Conservation (phyloP, 2,113 vertebrate genomes). For the Menura novaehollandiae region DNA sequence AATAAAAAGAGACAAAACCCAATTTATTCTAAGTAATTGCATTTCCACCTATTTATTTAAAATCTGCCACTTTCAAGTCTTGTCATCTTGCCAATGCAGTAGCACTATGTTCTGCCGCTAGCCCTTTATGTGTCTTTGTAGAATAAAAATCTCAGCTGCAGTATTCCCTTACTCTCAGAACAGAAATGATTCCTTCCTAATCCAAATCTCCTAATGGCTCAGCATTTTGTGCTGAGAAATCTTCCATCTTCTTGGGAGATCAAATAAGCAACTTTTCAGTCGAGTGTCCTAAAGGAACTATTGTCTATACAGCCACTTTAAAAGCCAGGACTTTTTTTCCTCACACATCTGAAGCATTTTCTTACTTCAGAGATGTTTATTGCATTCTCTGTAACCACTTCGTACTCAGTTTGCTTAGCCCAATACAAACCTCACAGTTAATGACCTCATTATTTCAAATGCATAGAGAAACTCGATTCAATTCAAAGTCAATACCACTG, state of each 20-base stretch:
- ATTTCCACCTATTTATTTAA: conserved; percentile 63
- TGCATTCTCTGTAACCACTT: not conserved
- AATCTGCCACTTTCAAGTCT: conserved; percentile 42
- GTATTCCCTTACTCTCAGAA: not conserved
- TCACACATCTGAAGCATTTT: not conserved
- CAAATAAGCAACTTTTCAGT: conserved; percentile 19
- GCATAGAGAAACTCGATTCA: not conserved
- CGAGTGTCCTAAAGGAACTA: not conserved
- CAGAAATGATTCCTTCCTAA: not conserved
- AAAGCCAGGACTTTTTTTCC: not conserved
- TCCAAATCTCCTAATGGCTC: not conserved
- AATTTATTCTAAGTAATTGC: conserved; percentile 51
- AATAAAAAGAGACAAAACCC: not conserved
- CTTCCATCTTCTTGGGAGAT: not conserved
- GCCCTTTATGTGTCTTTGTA: not conserved
- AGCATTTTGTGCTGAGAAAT: not conserved
- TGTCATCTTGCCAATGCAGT: conserved; percentile 46
- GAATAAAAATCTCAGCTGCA: not conserved
- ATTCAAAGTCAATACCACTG: not conserved
- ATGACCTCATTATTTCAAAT: not conserved
- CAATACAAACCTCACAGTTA: not conserved
- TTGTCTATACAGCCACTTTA: not conserved
- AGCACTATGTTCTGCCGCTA: not conserved
- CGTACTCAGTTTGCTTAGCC: not conserved
- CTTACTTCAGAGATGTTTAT: not conserved